A percentile compares a stretch with the other conserved stretches of the same genome.
Evolutionary conservation across 2,797 vertebrate species (phyloP).

Genomic region (Selene dorsalis): DNA sequence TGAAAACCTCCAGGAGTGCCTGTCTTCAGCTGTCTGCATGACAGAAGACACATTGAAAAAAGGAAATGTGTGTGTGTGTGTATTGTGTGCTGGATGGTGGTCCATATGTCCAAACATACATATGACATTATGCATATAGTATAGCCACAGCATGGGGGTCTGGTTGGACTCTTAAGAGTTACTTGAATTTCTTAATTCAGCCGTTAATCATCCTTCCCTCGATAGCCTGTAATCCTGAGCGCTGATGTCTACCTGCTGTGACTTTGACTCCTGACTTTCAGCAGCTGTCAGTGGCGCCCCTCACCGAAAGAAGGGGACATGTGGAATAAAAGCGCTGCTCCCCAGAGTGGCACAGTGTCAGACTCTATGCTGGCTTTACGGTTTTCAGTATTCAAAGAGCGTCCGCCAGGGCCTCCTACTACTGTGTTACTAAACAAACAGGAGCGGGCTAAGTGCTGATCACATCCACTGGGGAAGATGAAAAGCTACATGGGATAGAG

Average conservation of each 20-base stretch:
- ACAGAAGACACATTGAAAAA: slow-evolving; percentile 57
- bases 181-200: slow-evolving; percentile 43
- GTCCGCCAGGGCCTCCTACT: slow-evolving; percentile 60
- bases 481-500: slow-evolving; percentile 60
- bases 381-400: slow-evolving; percentile 77
- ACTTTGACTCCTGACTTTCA: slow-evolving; percentile 74
- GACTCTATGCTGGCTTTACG: slow-evolving; percentile 72
- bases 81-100: background rate
- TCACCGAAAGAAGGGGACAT: slow-evolving; percentile 49
- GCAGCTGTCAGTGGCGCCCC: slow-evolving; percentile 77
- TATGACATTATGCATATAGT: background rate
- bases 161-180: slow-evolving; percentile 55
- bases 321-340: slow-evolving; percentile 44
- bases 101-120: slow-evolving; percentile 26
- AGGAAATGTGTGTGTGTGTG: slow-evolving; percentile 40
- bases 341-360: slow-evolving; percentile 66
- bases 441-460: slow-evolving; percentile 58
- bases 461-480: slow-evolving; percentile 56
- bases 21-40: slow-evolving; percentile 56
- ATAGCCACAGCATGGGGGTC: slow-evolving; percentile 7
- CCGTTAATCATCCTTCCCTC: slow-evolving; percentile 28
- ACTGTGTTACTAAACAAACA: slow-evolving; percentile 81
- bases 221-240: slow-evolving; percentile 49
- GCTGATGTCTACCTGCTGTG: slow-evolving; percentile 73
- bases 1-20: slow-evolving; percentile 51